These are phyloP conservation scores for Dasypolia templi DNA, from an alignment of 2,888 invertebrate species.

Conservation along the genomic window DNA sequence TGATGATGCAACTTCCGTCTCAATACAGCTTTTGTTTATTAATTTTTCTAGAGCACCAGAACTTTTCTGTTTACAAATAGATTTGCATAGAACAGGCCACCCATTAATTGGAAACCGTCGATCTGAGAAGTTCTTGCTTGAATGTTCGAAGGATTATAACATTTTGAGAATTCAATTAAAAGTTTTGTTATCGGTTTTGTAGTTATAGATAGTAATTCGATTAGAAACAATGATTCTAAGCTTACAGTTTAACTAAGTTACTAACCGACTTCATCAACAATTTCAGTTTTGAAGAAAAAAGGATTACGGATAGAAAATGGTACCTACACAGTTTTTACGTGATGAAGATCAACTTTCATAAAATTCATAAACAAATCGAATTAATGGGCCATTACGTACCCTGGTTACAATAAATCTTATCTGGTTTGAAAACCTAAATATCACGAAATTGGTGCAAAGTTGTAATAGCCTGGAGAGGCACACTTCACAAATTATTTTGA, in stretches of 20 bases:
- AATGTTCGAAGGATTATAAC: constrained; percentile 2
- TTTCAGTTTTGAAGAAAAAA: not conserved
- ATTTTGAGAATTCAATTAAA: constrained; percentile 12
- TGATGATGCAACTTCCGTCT: not conserved
- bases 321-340: not conserved
- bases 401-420: not conserved
- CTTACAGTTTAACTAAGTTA: no score
- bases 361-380: constrained; percentile 8
- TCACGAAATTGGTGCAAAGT: not conserved
- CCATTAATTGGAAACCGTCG: not conserved
- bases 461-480: not conserved
- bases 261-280: no score
- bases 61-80: not conserved
- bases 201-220: not conserved
- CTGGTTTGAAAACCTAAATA: not conserved
- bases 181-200: constrained; percentile 2
- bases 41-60: not conserved
- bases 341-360: not conserved
- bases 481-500: constrained; percentile 24
- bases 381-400: not conserved
- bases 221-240: not conserved
- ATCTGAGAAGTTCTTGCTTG: not conserved
- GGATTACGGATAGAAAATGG: not conserved
- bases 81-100: constrained; percentile 17
- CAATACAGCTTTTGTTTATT: not conserved